Evolutionary conservation across 2,888 invertebrate species (phyloP).

Genomic region (Octonoba sinensis): DNA sequence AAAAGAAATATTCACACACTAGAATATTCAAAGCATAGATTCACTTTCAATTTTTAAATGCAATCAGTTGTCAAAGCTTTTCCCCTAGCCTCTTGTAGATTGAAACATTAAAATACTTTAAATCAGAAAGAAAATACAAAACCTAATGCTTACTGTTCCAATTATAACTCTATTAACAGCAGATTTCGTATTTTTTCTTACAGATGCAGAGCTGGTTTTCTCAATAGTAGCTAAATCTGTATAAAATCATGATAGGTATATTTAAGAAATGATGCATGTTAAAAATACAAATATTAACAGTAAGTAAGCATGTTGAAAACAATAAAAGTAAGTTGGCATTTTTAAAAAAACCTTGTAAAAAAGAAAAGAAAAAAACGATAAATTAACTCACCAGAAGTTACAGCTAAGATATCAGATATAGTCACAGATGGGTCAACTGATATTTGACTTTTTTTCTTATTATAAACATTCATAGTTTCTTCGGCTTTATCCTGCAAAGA

Average conservation of each 20-base stretch:
- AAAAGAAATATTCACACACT: no score
- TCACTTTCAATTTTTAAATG: no score
- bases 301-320: no score
- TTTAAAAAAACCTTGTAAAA: background rate
- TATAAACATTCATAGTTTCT: constrained; percentile 77
- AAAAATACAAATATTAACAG: no score
- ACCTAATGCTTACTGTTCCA: constrained; percentile 76
- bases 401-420: constrained; percentile 85
- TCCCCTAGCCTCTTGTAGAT: background rate
- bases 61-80: background rate
- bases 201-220: constrained; percentile 89
- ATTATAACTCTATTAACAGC: constrained; percentile 90
- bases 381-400: constrained; percentile 77
- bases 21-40: no score
- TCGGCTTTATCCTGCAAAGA: constrained; percentile 78
- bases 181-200: constrained; percentile 86
- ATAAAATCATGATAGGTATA: background rate
- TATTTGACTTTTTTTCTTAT: constrained; percentile 73
- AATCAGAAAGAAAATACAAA: constrained; percentile 3
- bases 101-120: background rate
- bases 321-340: no score
- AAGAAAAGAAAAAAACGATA: background rate
- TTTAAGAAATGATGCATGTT: background rate
- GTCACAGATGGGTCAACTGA: constrained; percentile 78
- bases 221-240: constrained; percentile 84